Conservation (phyloP, 2,113 vertebrate genomes). For the Misgurnus mizolepis region DNA sequence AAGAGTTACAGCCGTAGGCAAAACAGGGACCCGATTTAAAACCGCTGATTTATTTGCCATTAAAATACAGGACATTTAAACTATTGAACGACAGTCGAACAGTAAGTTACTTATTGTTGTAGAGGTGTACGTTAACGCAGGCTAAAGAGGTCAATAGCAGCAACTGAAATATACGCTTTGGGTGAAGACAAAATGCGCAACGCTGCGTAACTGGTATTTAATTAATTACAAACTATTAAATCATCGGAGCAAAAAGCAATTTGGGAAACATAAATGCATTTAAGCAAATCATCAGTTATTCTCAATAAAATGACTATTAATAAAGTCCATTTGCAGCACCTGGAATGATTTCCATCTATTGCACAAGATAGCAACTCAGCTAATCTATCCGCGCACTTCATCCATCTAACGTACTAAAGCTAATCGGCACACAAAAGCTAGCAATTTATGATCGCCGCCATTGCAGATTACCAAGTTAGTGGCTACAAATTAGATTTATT, state of each 20-base stretch:
- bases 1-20: slow-evolving; percentile 13
- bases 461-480: background rate
- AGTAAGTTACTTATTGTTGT: no score
- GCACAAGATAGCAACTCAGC: slow-evolving; percentile 18
- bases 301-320: background rate
- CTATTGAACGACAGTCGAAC: background rate
- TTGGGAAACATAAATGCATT: background rate
- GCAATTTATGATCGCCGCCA: background rate
- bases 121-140: background rate
- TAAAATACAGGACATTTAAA: no score
- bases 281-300: background rate
- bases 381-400: background rate
- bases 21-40: background rate
- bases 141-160: background rate
- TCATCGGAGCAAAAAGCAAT: background rate
- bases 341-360: background rate
- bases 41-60: background rate
- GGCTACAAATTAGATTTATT: background rate
- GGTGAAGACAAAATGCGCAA: slow-evolving; percentile 27
- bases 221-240: background rate
- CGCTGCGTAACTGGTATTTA: background rate
- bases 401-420: background rate
- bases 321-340: background rate
- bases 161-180: background rate
- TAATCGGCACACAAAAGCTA: background rate